Percentiles rank a stretch among this genome's conserved stretches.
Evolutionary conservation across 2,888 invertebrate genomes (phyloP).

Genomic region (Heliconius charithonia): DNA sequence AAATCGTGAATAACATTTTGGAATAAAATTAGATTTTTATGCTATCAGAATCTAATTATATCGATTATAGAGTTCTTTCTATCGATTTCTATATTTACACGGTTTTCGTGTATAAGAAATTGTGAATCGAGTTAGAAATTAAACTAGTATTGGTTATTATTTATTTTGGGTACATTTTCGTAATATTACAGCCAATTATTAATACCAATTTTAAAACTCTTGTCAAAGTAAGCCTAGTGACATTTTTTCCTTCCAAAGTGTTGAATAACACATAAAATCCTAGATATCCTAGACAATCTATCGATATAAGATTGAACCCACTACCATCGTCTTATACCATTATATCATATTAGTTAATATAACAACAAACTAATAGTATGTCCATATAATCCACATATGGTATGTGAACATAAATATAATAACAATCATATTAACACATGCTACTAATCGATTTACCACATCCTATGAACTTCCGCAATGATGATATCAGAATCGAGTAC

Average conservation of each 20-base stretch:
- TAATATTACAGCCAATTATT: too few species aligned
- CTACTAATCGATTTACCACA: slow-evolving; percentile 31
- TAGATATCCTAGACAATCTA: too few species aligned
- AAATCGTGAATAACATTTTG: too few species aligned
- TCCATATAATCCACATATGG: slow-evolving; percentile 22
- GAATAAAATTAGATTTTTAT: too few species aligned
- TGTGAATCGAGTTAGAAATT: too few species aligned
- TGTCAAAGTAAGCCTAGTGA: too few species aligned
- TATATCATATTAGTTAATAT: neutral
- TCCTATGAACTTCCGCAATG: slow-evolving; percentile 30
- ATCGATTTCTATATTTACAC: neutral
- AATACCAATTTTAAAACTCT: too few species aligned
- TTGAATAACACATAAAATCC: neutral
- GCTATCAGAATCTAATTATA: neutral
- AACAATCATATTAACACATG: slow-evolving; percentile 31
- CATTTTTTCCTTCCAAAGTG: neutral
- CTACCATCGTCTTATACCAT: neutral
- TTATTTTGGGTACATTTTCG: neutral
- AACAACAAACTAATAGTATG: neutral
- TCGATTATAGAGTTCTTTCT: neutral
- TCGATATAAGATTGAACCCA: neutral
- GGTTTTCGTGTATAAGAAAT: neutral
- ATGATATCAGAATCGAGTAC: slow-evolving; percentile 17
- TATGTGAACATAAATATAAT: slow-evolving; percentile 25
- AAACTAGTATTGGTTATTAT: too few species aligned